These are phyloP conservation scores for Oplegnathus fasciatus DNA, from an alignment of 2,113 vertebrate species.

Conservation along the genomic window DNA sequence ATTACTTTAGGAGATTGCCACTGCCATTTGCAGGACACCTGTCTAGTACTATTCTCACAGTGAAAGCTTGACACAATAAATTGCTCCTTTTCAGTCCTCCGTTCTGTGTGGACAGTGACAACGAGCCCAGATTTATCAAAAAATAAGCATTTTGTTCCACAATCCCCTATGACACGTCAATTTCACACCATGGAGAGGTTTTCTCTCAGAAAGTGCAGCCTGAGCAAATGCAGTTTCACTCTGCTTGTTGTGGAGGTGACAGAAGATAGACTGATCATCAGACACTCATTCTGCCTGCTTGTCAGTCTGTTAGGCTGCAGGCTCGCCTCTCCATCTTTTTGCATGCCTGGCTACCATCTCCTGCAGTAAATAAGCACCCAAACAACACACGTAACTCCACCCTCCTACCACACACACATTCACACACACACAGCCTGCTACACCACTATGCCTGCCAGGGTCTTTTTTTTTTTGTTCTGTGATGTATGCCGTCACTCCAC, in stretches of 20 bases:
- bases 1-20: conserved; percentile 18
- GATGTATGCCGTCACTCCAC: conserved; percentile 63
- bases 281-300: conserved; percentile 27
- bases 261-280: conserved; percentile 44
- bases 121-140: not conserved
- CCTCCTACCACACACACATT: conserved; percentile 24
- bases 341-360: conserved; percentile 50
- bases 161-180: not conserved
- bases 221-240: conserved; percentile 38
- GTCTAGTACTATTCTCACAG: conserved; percentile 7
- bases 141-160: conserved; percentile 17
- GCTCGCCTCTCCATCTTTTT: conserved; percentile 36
- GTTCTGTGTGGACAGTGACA: conserved; percentile 19
- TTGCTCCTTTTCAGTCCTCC: not conserved
- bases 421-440: conserved; percentile 25
- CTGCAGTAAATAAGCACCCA: conserved; percentile 68
- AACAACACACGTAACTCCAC: conserved; percentile 49
- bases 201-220: conserved; percentile 2
- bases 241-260: conserved; percentile 38
- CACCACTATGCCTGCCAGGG: conserved; percentile 53
- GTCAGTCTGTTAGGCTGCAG: conserved; percentile 44
- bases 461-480: conserved; percentile 56
- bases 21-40: conserved; percentile 34
- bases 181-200: conserved; percentile 33
- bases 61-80: conserved; percentile 22